Evolutionary conservation across 2,888 invertebrate species (phyloP).

Genomic region (Rotaria socialis): DNA sequence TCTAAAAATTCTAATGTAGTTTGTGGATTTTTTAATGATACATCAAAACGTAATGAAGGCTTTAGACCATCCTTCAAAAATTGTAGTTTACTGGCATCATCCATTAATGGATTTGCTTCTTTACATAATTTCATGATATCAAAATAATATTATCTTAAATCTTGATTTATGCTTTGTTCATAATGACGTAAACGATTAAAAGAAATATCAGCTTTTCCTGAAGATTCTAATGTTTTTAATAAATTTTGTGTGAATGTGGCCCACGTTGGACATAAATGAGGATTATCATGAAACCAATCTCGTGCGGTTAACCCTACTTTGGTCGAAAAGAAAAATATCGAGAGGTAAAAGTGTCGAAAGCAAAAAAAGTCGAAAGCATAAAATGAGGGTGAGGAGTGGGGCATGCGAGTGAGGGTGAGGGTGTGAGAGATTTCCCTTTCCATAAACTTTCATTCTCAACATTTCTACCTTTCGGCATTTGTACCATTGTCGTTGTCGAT

Average conservation of each 20-base stretch:
- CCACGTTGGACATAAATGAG: not conserved
- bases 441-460: too few relatives aligned
- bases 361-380: too few relatives aligned
- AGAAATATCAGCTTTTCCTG: not conserved
- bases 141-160: not conserved
- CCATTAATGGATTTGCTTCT: not conserved
- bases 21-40: not conserved
- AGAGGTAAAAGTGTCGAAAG: too few relatives aligned
- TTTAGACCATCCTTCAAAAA: not conserved
- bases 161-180: not conserved
- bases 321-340: too few relatives aligned
- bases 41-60: not conserved
- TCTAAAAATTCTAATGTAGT: not conserved
- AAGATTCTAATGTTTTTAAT: not conserved
- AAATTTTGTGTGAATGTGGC: not conserved
- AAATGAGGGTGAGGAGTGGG: too few relatives aligned
- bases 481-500: too few relatives aligned
- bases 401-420: too few relatives aligned
- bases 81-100: not conserved
- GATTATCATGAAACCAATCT: not conserved
- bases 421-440: too few relatives aligned
- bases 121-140: constrained; percentile 19
- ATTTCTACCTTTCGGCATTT: too few relatives aligned
- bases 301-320: too few relatives aligned
- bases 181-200: not conserved